Conservation (phyloP, 2,113 vertebrate genomes). For the Pteropus alecto region DNA sequence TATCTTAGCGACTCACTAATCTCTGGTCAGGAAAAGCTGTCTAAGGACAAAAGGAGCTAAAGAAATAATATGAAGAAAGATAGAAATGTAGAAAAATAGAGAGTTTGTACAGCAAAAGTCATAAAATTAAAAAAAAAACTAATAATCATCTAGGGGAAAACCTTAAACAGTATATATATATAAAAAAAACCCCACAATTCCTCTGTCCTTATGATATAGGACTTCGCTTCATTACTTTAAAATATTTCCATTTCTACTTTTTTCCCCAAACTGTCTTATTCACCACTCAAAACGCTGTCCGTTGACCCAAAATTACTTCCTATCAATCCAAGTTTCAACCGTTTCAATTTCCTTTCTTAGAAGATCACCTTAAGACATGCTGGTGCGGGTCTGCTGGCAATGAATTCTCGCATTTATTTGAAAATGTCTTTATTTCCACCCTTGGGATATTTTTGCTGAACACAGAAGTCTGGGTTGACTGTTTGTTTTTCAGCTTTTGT, state of each 20-base stretch:
- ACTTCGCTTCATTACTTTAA: background rate
- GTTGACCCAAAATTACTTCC: background rate
- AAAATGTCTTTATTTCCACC: background rate
- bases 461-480: background rate
- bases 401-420: background rate
- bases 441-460: background rate
- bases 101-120: background rate
- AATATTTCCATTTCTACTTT: background rate
- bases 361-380: background rate
- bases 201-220: background rate
- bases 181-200: background rate
- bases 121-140: background rate
- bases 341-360: background rate
- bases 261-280: background rate
- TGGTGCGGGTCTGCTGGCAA: background rate
- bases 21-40: background rate
- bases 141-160: background rate
- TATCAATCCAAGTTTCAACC: background rate
- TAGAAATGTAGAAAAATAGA: background rate
- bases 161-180: background rate
- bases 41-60: background rate
- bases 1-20: background rate
- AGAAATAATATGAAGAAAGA: background rate
- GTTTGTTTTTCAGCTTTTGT: background rate
- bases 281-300: background rate